These are phyloP conservation scores for Archivesica marissinica DNA, from an alignment of 1,140 invertebrate genomes.

Conservation along the genomic window DNA sequence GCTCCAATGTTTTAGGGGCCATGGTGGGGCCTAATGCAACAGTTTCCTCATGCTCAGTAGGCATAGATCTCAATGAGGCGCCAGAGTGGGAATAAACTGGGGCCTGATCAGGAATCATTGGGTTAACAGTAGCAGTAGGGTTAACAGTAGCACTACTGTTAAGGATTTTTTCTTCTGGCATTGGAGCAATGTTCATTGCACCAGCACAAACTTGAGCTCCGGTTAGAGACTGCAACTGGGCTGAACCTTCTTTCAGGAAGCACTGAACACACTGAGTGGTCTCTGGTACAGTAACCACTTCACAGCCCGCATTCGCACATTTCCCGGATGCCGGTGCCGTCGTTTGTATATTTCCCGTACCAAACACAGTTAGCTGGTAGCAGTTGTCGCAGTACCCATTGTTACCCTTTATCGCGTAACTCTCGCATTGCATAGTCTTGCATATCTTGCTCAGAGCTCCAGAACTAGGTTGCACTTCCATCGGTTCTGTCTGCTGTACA, in stretches of 20 bases:
- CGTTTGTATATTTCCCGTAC: background rate
- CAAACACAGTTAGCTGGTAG: slow-evolving; percentile 34
- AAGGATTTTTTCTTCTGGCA: slow-evolving; percentile 18
- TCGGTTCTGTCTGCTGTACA: background rate
- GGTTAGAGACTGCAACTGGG: background rate
- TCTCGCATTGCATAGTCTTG: background rate
- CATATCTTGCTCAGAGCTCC: slow-evolving; percentile 2
- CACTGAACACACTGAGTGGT: slow-evolving; percentile 23
- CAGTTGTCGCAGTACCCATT: slow-evolving; percentile 60
- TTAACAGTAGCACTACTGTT: slow-evolving; percentile 18
- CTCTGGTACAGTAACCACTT: background rate
- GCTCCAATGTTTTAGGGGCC: background rate
- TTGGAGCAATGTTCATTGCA: slow-evolving; percentile 20
- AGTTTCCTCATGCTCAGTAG: slow-evolving; percentile 33
- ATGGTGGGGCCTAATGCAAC: background rate
- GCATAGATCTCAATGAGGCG: slow-evolving; percentile 32
- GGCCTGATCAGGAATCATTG: background rate
- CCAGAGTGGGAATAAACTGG: background rate
- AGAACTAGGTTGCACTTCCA: background rate
- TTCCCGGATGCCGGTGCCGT: background rate
- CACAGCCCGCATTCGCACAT: slow-evolving; percentile 20
- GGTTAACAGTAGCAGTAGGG: background rate
- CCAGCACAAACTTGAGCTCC: background rate
- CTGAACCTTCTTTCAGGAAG: slow-evolving; percentile 6
- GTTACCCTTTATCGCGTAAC: slow-evolving; percentile 7